phyloP scores from a whole-genome alignment of 1,140 invertebrate genomes.

The Epicauta chinensis region DNA sequence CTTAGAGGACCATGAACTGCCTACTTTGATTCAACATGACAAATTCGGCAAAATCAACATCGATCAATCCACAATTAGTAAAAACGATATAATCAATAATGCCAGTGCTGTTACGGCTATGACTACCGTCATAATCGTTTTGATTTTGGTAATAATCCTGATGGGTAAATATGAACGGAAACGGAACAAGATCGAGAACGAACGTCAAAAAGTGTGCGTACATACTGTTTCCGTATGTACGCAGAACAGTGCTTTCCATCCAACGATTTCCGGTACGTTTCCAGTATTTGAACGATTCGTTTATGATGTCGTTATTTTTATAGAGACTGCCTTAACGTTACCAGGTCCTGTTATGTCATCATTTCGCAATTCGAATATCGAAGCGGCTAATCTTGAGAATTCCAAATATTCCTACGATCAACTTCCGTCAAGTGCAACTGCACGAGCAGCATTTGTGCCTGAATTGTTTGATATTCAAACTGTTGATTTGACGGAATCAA shows the following conservation, averaged over 20 bases:
- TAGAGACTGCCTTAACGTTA: background rate
- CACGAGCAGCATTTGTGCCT: constrained; percentile 29
- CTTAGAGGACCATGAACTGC: no score
- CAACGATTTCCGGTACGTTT: no score
- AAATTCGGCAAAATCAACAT: no score
- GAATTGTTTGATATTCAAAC: constrained; percentile 18
- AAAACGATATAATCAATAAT: constrained; percentile 17
- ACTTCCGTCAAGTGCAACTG: constrained; percentile 37
- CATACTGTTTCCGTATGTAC: no score
- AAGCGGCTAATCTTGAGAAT: no score
- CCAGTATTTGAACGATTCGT: no score
- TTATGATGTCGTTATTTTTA: no score
- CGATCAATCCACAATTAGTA: background rate
- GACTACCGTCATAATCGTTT: background rate
- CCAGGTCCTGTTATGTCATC: background rate
- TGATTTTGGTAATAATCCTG: constrained; percentile 1
- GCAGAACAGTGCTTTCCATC: no score
- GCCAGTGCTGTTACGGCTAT: constrained; percentile 10
- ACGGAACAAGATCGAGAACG: background rate
- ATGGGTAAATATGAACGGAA: no score
- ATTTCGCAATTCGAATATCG: no score
- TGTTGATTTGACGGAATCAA: background rate
- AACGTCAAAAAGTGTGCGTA: background rate
- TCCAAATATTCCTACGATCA: constrained; percentile 32
- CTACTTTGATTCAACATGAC: no score